phyloP scores from a whole-genome alignment of 2,113 vertebrate genomes.

The Sarotherodon lohbergeri region DNA sequence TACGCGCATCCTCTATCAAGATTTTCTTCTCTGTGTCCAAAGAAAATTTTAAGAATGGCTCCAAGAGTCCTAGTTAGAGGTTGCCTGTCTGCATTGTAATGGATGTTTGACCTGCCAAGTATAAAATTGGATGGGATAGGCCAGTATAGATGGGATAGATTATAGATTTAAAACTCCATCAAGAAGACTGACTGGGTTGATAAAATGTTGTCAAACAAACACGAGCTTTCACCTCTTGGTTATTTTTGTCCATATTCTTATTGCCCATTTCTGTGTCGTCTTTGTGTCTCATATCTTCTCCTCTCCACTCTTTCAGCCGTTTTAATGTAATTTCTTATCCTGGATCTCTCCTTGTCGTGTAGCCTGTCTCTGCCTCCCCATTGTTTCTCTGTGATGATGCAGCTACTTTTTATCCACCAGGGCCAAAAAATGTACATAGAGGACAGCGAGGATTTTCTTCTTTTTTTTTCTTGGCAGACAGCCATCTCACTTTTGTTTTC shows the following conservation, averaged over 20 bases:
- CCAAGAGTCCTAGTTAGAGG: not conserved
- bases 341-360: not conserved
- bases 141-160: not conserved
- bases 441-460: not conserved
- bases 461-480: not conserved
- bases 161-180: not conserved
- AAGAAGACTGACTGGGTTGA: not conserved
- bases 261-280: not conserved
- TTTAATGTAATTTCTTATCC: not conserved
- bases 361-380: not conserved
- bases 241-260: not conserved
- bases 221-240: not conserved
- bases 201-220: not conserved
- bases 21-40: not conserved
- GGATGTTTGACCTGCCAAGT: not conserved
- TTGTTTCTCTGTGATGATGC: slow-evolving; percentile 20
- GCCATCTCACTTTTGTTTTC: not conserved
- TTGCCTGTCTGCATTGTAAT: not conserved
- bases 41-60: not conserved
- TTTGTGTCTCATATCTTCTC: not conserved
- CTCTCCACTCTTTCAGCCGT: not conserved
- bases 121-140: not conserved
- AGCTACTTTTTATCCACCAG: not conserved
- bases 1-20: not conserved
- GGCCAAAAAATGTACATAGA: not conserved